These are phyloP conservation scores for Strigops habroptila DNA, from an alignment of 2,113 vertebrate genomes.

Conservation along the genomic window DNA sequence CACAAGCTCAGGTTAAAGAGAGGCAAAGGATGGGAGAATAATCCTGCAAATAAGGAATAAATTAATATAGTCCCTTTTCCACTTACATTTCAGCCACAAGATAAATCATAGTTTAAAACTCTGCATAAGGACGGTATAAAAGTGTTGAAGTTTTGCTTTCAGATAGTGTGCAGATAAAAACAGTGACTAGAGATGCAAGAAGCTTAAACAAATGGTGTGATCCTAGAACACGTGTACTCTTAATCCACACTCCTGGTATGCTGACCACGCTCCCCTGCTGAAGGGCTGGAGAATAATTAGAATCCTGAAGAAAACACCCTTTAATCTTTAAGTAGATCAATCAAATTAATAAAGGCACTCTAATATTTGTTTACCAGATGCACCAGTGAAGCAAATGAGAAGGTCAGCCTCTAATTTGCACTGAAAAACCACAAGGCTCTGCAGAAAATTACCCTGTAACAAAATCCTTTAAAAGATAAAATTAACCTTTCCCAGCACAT, in stretches of 20 bases:
- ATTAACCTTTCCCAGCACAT: constrained; percentile 41
- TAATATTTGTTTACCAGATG: constrained; percentile 50
- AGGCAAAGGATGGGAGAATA: neutral
- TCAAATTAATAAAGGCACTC: constrained; percentile 52
- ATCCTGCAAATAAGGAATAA: neutral
- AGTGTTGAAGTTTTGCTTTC: neutral
- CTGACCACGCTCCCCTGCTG: neutral
- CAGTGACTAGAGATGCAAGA: neutral
- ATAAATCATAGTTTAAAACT: neutral
- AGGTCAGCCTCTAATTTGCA: constrained; percentile 45
- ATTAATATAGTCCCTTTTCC: neutral
- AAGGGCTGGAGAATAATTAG: constrained; percentile 17
- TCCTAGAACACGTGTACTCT: neutral
- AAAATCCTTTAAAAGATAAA: constrained; percentile 57
- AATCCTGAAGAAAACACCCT: neutral
- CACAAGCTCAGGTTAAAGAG: neutral
- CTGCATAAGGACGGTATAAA: neutral
- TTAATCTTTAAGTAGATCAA: constrained; percentile 49
- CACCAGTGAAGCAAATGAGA: constrained; percentile 34
- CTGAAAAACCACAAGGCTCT: constrained; percentile 32
- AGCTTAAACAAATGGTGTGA: neutral
- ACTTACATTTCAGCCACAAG: neutral
- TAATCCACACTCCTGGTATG: neutral
- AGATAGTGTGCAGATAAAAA: neutral
- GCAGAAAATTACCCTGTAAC: constrained; percentile 38